A percentile compares a stretch with the other conserved stretches of the same genome.
phyloP scores from a whole-genome alignment of 2,113 vertebrate genomes.

The Agapornis roseicollis region DNA sequence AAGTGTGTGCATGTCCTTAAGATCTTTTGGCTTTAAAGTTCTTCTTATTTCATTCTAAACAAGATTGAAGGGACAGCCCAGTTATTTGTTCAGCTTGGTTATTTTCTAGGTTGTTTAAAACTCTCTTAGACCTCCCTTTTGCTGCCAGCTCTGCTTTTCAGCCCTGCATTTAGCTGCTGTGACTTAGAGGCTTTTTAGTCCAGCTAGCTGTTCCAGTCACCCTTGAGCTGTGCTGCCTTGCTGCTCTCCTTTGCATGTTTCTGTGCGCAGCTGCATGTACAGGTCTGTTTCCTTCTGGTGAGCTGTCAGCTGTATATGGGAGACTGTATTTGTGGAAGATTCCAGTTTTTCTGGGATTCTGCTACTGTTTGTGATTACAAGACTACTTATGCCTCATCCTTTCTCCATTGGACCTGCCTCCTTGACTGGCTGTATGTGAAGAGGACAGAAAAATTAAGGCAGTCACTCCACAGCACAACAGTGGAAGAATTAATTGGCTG shows the following conservation, averaged over 20 bases:
- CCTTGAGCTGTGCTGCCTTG: neutral
- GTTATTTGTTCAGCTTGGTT: neutral
- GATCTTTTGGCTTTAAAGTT: neutral
- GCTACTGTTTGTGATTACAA: neutral
- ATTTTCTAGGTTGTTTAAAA: neutral
- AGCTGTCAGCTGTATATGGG: neutral
- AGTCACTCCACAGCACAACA: rapidly evolving
- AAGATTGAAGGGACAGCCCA: neutral
- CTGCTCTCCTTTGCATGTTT: neutral
- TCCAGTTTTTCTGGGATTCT: neutral
- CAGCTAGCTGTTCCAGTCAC: neutral
- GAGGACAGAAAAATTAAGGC: neutral
- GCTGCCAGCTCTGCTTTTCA: neutral
- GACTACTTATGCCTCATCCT: neutral
- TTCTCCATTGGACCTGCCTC: neutral
- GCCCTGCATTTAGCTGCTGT: neutral
- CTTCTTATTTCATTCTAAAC: neutral
- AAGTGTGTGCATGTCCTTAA: neutral
- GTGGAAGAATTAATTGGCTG: neutral
- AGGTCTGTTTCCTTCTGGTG: neutral
- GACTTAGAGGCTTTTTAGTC: neutral
- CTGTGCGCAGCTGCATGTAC: neutral
- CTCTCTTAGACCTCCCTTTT: neutral
- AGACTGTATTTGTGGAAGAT: neutral
- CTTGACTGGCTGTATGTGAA: neutral